A percentile compares a stretch with the other conserved stretches of the same genome.
These are phyloP conservation scores for Zoanthus gigantus DNA, from an alignment of 92 coral and sea anemone genomes.

Conservation along the genomic window DNA sequence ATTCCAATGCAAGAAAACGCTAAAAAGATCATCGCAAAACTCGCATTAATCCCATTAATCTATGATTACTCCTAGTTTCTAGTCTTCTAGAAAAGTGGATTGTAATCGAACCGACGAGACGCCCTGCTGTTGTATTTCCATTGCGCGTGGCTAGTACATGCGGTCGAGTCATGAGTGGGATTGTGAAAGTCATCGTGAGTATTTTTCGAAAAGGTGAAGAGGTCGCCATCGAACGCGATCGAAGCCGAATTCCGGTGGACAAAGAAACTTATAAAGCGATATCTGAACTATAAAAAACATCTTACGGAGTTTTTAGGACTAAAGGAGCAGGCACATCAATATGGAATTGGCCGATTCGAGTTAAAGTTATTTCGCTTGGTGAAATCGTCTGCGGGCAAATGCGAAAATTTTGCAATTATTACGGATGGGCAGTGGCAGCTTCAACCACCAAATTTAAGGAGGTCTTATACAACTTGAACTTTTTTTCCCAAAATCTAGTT, in stretches of 20 bases:
- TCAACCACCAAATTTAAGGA: background rate
- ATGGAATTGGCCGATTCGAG: background rate
- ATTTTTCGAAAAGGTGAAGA: background rate
- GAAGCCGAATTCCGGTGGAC: background rate
- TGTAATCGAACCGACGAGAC: slow-evolving; percentile 28
- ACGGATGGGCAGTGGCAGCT: slow-evolving; percentile 19
- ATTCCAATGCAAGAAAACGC: background rate
- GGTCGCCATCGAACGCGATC: background rate
- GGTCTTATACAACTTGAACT: too few species aligned
- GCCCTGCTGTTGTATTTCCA: slow-evolving; percentile 32
- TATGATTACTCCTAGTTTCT: background rate
- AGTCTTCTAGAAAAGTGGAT: too few species aligned
- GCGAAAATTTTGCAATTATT: background rate
- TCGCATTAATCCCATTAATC: background rate
- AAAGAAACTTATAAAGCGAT: background rate
- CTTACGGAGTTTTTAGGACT: background rate
- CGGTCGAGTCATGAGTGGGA: background rate
- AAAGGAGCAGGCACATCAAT: slow-evolving; percentile 19
- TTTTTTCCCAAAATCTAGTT: too few species aligned
- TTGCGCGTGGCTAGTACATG: slow-evolving; percentile 31
- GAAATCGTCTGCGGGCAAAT: background rate
- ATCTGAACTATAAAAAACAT: background rate
- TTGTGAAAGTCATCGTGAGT: background rate
- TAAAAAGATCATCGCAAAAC: background rate
- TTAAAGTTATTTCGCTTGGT: background rate